Evolutionary conservation across 2,797 vertebrate genomes (phyloP).

Genomic region (Manis pentadactyla): DNA sequence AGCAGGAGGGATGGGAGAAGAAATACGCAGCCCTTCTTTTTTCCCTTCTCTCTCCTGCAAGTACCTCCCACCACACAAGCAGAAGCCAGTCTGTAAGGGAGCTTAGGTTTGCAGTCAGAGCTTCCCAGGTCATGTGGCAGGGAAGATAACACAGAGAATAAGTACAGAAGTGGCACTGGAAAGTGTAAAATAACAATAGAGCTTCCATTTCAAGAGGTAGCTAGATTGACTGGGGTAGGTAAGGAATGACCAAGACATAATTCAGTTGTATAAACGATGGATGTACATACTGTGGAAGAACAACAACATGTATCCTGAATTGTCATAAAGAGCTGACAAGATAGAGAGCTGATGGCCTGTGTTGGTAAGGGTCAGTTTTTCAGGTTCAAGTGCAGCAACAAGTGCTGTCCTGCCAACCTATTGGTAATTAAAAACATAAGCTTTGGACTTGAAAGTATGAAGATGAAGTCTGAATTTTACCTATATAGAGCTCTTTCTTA

Average conservation of each 20-base stretch:
- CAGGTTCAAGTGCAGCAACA: background rate
- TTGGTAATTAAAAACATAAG: background rate
- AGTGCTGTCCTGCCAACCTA: background rate
- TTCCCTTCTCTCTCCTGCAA: background rate
- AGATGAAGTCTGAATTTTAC: background rate
- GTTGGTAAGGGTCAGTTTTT: background rate
- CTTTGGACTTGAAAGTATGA: background rate
- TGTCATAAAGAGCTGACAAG: background rate
- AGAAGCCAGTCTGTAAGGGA: background rate
- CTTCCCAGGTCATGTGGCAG: background rate
- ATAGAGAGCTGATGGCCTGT: background rate
- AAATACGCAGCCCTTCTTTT: background rate
- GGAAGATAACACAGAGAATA: background rate
- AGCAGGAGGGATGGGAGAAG: background rate
- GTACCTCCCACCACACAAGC: background rate
- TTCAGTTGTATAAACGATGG: background rate
- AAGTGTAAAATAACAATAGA: background rate
- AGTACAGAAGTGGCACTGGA: background rate
- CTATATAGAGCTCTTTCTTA: background rate
- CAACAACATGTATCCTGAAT: background rate
- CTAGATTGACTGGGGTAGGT: background rate
- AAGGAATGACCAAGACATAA: background rate
- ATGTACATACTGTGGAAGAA: background rate
- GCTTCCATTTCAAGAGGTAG: background rate
- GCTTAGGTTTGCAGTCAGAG: background rate